These are phyloP conservation scores for Palythoa grandis DNA, from an alignment of 92 coral and sea anemone species.

Conservation along the genomic window DNA sequence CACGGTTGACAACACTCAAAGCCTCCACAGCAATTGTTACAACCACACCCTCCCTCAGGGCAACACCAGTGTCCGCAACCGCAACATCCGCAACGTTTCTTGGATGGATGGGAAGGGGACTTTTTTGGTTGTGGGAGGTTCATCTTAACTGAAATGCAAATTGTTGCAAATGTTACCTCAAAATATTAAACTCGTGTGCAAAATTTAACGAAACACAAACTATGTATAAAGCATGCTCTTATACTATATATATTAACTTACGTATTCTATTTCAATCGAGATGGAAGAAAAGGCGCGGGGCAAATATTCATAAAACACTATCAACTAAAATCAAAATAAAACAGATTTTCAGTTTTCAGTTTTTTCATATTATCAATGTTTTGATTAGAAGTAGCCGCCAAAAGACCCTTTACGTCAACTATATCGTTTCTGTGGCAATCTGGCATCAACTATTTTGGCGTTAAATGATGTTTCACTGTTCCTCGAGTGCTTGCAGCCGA, in stretches of 20 bases:
- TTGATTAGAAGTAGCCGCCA: no score
- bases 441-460: no score
- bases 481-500: no score
- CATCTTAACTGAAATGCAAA: slow-evolving; percentile 18
- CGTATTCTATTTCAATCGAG: background rate
- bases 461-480: no score
- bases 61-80: slow-evolving; percentile 51
- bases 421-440: no score
- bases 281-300: no score
- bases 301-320: no score
- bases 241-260: background rate
- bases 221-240: background rate
- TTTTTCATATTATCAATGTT: no score
- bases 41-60: slow-evolving; percentile 73
- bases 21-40: slow-evolving; percentile 92
- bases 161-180: background rate
- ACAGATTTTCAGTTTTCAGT: no score
- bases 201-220: background rate
- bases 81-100: slow-evolving; percentile 67
- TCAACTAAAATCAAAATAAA: no score
- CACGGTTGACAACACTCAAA: slow-evolving; percentile 79
- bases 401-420: no score
- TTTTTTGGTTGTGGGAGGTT: slow-evolving; percentile 5
- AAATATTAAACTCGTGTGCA: background rate
- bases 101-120: slow-evolving; percentile 13